Evolutionary conservation across 2,888 invertebrate genomes (phyloP).

Genomic region (Diploptera punctata): DNA sequence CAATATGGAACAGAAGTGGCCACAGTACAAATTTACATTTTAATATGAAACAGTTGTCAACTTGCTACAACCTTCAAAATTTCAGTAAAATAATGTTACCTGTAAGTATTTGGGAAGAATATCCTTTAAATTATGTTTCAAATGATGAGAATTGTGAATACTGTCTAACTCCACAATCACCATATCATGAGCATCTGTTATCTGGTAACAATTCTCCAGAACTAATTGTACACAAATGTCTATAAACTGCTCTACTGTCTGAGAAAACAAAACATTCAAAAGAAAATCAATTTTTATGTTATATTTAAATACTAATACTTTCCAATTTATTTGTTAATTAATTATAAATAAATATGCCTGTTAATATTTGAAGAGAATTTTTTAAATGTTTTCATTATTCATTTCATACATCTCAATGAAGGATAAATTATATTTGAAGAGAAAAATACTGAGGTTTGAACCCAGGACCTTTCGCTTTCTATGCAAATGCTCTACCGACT

Average conservation of each 20-base stretch:
- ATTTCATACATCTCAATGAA: no score
- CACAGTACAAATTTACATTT: background rate
- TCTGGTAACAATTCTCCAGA: constrained; percentile 14
- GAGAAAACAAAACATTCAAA: constrained; percentile 1
- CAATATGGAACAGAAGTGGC: background rate
- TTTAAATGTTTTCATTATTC: no score
- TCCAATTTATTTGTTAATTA: no score
- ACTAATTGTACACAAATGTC: constrained; percentile 29
- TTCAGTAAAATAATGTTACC: background rate
- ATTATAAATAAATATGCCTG: no score
- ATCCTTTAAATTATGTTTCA: background rate
- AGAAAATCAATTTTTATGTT: no score
- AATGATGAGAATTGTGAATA: background rate
- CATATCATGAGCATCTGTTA: background rate
- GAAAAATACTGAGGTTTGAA: no score
- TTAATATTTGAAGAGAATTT: no score
- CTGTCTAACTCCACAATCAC: background rate
- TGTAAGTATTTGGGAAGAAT: background rate
- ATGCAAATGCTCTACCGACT: no score
- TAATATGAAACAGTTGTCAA: background rate
- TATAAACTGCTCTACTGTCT: constrained; percentile 29
- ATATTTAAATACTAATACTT: no score
- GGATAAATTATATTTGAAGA: no score
- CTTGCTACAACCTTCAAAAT: background rate
- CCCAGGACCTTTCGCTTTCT: no score